Evolutionary conservation across 2,113 vertebrate genomes (phyloP).

Genomic region (Nibea albiflora): DNA sequence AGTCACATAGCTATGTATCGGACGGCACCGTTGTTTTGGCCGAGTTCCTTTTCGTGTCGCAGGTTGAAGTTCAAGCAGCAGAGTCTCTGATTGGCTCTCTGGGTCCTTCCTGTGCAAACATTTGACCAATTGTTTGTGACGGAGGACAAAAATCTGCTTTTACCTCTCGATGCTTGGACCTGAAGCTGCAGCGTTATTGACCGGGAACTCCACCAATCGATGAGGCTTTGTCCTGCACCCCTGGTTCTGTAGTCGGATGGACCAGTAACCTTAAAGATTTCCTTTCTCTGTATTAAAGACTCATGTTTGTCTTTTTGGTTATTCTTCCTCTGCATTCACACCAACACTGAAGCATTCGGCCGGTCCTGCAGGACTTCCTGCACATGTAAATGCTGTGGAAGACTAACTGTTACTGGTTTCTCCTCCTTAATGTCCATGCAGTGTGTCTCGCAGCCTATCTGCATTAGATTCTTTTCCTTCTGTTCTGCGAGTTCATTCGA

Average conservation of each 20-base stretch:
- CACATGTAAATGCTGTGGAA: constrained; percentile 68
- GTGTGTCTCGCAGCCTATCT: constrained; percentile 49
- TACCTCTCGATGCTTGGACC: constrained; percentile 53
- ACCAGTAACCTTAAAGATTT: constrained; percentile 71
- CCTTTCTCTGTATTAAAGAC: constrained; percentile 46
- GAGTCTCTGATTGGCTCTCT: constrained; percentile 23
- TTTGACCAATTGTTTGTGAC: constrained; percentile 84
- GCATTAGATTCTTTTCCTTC: constrained; percentile 39
- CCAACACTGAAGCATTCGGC: constrained; percentile 21
- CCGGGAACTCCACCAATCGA: constrained; percentile 70
- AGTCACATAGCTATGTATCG: constrained; percentile 55
- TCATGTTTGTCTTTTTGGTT: constrained; percentile 48
- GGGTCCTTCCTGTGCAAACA: constrained; percentile 76
- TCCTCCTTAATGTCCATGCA: constrained; percentile 35
- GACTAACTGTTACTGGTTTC: constrained; percentile 68
- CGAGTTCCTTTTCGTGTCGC: constrained; percentile 40
- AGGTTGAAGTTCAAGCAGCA: constrained; percentile 56
- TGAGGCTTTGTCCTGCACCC: constrained; percentile 53
- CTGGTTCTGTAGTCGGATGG: constrained; percentile 58
- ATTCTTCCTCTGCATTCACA: constrained; percentile 74
- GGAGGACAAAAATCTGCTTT: constrained; percentile 45
- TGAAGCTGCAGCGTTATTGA: constrained; percentile 44
- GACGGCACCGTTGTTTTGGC: constrained; percentile 66
- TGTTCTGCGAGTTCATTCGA: constrained; percentile 61
- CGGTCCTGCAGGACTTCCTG: background rate